These are phyloP conservation scores for Taurulus bubalis DNA, from an alignment of 2,113 vertebrate genomes.

Conservation along the genomic window DNA sequence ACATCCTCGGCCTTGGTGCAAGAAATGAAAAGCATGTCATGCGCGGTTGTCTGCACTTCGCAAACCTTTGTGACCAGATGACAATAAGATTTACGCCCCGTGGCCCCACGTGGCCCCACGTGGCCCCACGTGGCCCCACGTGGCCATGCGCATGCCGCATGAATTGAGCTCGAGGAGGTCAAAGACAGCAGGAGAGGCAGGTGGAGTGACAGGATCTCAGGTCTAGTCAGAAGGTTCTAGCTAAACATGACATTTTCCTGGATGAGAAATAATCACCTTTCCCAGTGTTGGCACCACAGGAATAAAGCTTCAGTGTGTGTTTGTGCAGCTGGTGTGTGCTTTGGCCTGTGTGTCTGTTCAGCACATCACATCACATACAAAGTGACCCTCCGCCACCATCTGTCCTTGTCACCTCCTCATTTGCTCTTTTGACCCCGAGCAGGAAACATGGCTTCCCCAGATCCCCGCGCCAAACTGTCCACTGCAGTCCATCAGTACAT, in stretches of 20 bases:
- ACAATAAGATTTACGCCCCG: too few species aligned
- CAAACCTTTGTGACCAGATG: too few species aligned
- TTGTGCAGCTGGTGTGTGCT: background rate
- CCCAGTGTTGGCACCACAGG: background rate
- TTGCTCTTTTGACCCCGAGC: slow-evolving; percentile 24
- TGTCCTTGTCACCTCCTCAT: slow-evolving; percentile 24
- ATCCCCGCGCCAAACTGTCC: slow-evolving; percentile 2
- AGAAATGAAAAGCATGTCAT: too few species aligned
- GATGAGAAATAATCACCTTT: background rate
- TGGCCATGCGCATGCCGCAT: too few species aligned
- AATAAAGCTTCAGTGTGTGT: background rate
- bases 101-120: too few species aligned
- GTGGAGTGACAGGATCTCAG: background rate
- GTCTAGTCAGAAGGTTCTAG: background rate
- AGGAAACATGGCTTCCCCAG: slow-evolving; percentile 20
- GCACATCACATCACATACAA: background rate
- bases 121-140: too few species aligned
- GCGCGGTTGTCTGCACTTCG: too few species aligned
- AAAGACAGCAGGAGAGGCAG: too few species aligned
- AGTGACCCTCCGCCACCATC: slow-evolving; percentile 14
- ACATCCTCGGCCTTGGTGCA: too few species aligned
- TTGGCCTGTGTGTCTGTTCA: background rate
- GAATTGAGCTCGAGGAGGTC: too few species aligned
- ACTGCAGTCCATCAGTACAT: slow-evolving; percentile 9
- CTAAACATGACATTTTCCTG: background rate